These are phyloP conservation scores for Oscheius sp. DNA, from an alignment of 2,888 invertebrate species.

Conservation along the genomic window DNA sequence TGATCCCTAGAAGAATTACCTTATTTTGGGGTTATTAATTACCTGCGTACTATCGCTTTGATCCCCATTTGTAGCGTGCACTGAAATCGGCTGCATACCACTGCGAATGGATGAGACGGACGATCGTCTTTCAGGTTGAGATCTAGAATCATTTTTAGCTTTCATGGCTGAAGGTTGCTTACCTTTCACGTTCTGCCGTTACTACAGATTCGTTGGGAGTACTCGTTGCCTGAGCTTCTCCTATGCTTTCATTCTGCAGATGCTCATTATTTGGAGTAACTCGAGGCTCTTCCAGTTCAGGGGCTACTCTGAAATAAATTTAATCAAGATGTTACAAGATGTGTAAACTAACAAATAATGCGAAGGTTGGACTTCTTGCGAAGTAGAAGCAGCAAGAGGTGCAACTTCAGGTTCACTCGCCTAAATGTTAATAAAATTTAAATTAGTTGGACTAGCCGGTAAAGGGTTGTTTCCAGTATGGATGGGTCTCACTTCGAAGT, in stretches of 20 bases:
- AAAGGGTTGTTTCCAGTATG: background rate
- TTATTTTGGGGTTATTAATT: background rate
- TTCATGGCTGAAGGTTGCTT: background rate
- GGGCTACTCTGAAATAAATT: background rate
- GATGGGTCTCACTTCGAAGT: too few relatives aligned
- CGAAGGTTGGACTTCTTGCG: background rate
- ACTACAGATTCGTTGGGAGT: slow-evolving; percentile 29
- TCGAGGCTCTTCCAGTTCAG: background rate
- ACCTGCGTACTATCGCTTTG: slow-evolving; percentile 31
- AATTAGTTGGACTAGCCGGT: background rate
- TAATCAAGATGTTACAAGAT: background rate
- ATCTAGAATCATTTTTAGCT: too few relatives aligned
- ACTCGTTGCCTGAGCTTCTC: slow-evolving; percentile 45
- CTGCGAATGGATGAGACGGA: slow-evolving; percentile 24
- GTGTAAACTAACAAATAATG: background rate
- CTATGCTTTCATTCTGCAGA: slow-evolving; percentile 9
- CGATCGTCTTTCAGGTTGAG: background rate
- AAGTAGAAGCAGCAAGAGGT: too few relatives aligned
- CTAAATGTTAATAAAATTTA: too few relatives aligned
- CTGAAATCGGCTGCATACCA: slow-evolving; percentile 4
- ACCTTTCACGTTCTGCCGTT: background rate
- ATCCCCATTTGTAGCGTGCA: slow-evolving; percentile 3
- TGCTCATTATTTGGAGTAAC: slow-evolving; percentile 8
- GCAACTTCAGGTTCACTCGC: too few relatives aligned
- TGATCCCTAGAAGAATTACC: slow-evolving; percentile 15